These are phyloP conservation scores for Heliconius hortense DNA, from an alignment of 2,888 invertebrate species.

Conservation along the genomic window DNA sequence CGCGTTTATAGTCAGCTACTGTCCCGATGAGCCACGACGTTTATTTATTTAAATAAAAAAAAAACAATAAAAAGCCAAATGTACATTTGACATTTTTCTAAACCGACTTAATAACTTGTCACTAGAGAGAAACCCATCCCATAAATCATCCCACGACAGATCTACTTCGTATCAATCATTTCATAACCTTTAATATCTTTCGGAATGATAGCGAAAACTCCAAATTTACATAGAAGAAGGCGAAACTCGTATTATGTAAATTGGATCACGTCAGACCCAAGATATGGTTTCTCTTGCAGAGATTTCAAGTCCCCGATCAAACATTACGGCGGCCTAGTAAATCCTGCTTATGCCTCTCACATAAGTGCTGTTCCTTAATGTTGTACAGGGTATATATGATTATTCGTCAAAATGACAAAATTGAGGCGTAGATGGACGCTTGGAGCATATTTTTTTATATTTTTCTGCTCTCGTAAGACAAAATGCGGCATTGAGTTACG, in stretches of 20 bases:
- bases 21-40: too few relatives aligned
- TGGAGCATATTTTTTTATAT: too few relatives aligned
- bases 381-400: not conserved
- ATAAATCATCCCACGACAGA: conserved; percentile 63
- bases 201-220: conserved; percentile 48
- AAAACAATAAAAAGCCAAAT: not conserved
- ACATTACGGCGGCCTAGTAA: conserved; percentile 30
- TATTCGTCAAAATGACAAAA: not conserved
- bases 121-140: conserved; percentile 42
- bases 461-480: too few relatives aligned
- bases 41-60: not conserved
- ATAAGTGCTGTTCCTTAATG: conserved; percentile 11
- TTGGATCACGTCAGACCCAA: conserved; percentile 60
- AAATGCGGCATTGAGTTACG: too few relatives aligned
- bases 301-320: conserved; percentile 52
- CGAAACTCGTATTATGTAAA: conserved; percentile 67
- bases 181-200: conserved; percentile 58
- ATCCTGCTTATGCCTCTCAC: conserved; percentile 19
- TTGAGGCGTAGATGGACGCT: not conserved
- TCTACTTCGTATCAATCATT: conserved; percentile 65
- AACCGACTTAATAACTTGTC: conserved; percentile 24
- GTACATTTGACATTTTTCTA: not conserved
- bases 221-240: conserved; percentile 57
- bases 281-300: conserved; percentile 62
- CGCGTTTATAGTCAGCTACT: too few relatives aligned